Conservation (phyloP, 2,888 invertebrate genomes). For the Eilema caniola region DNA sequence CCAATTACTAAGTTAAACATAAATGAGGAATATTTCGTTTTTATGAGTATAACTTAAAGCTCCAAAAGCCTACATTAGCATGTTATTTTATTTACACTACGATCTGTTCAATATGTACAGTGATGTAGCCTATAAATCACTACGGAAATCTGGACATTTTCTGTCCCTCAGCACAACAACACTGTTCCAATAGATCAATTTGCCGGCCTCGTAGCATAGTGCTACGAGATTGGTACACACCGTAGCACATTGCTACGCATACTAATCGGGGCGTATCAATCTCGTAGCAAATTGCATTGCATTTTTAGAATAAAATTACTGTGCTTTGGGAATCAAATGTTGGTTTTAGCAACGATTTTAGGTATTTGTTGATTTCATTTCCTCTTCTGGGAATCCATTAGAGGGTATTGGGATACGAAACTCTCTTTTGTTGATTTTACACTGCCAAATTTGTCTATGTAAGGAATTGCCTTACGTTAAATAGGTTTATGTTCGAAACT, state of each 20-base stretch:
- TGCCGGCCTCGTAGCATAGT: slow-evolving; percentile 5
- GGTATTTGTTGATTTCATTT: background rate
- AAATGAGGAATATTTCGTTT: no score
- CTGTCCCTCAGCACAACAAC: background rate
- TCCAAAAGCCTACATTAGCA: no score
- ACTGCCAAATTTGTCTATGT: no score
- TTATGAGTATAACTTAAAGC: no score
- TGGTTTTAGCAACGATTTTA: background rate
- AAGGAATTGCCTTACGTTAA: no score
- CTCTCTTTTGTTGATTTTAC: no score
- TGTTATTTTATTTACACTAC: no score
- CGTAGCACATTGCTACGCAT: background rate
- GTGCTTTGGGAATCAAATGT: background rate
- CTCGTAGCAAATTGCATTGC: background rate
- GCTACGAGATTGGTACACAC: background rate
- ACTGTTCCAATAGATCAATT: background rate
- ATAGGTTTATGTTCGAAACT: no score
- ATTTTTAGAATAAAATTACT: background rate
- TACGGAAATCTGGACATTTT: background rate
- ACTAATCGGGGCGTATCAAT: background rate
- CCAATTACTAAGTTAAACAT: no score
- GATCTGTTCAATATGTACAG: background rate
- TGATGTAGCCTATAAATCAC: background rate
- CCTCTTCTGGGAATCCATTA: background rate
- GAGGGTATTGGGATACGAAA: no score